phyloP scores from a whole-genome alignment of 2,797 vertebrate species.

The Microcaecilia unicolor region DNA sequence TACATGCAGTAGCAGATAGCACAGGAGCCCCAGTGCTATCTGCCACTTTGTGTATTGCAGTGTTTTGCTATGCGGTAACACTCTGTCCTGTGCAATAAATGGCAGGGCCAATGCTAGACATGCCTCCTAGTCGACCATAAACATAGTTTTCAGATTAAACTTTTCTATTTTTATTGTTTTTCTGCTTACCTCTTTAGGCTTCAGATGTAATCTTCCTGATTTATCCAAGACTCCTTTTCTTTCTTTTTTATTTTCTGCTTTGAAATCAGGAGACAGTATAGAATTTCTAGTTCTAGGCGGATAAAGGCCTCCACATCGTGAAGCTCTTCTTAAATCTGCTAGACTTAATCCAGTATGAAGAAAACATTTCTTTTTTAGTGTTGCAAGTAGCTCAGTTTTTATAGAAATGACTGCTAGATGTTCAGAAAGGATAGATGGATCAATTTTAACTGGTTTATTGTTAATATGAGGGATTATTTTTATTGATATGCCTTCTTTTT shows the following conservation, averaged over 20 bases:
- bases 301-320: conserved; percentile 6
- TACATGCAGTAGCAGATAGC: too few relatives aligned
- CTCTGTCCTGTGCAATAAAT: too few relatives aligned
- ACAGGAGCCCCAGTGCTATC: too few relatives aligned
- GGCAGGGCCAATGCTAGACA: too few relatives aligned
- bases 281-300: background rate
- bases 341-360: conserved; percentile 23
- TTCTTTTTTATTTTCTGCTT: background rate
- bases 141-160: too few relatives aligned
- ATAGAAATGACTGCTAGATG: conserved; percentile 39
- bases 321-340: conserved; percentile 22
- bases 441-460: conserved; percentile 15
- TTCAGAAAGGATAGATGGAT: conserved; percentile 26
- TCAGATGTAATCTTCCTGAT: conserved; percentile 15
- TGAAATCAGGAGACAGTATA: background rate
- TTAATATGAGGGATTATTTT: conserved; percentile 25
- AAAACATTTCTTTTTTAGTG: conserved; percentile 22
- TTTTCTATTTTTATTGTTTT: background rate
- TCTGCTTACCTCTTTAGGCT: conserved; percentile 28
- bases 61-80: too few relatives aligned
- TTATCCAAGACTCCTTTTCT: conserved; percentile 15
- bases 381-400: conserved; percentile 38
- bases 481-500: background rate
- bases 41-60: too few relatives aligned
- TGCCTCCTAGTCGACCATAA: too few relatives aligned